These are phyloP conservation scores for Gymnocypris eckloni DNA, from an alignment of 2,797 vertebrate species.

Conservation along the genomic window DNA sequence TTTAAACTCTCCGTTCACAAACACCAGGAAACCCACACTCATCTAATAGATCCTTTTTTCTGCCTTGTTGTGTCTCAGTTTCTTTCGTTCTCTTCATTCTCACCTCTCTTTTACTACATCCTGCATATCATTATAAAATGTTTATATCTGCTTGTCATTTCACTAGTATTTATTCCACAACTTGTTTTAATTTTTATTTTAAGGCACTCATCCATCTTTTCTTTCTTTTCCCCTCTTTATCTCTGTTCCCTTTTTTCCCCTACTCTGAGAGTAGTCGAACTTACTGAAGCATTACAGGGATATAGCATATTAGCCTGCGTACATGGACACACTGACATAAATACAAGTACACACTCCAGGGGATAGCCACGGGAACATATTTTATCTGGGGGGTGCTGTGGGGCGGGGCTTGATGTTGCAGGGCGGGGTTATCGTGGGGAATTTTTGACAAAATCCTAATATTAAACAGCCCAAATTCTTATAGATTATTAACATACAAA, in stretches of 20 bases:
- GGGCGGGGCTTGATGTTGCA: too few relatives aligned
- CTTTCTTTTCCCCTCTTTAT: neutral
- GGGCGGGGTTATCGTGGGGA: too few relatives aligned
- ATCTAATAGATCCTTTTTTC: constrained; percentile 13
- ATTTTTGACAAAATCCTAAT: too few relatives aligned
- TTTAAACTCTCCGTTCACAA: constrained; percentile 42
- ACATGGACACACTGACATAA: neutral
- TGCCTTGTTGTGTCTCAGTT: neutral
- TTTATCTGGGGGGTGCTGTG: too few relatives aligned
- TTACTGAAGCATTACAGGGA: constrained; percentile 12
- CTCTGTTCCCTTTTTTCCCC: constrained; percentile 3
- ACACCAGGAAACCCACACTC: constrained; percentile 29
- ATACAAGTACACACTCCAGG: neutral
- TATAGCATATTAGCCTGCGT: constrained; percentile 10
- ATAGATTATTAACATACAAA: too few relatives aligned
- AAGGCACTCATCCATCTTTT: neutral
- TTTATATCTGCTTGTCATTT: neutral
- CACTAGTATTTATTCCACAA: neutral
- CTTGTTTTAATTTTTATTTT: constrained; percentile 7
- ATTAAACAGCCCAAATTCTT: too few relatives aligned
- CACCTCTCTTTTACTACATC: neutral
- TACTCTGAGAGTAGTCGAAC: constrained; percentile 16
- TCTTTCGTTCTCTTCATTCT: constrained; percentile 14
- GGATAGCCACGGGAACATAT: too few relatives aligned
- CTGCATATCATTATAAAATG: neutral